Percentiles rank a stretch among this genome's conserved stretches.
Conservation (phyloP, 1,140 invertebrate species). For the Chironomus striatipennis region DNA sequence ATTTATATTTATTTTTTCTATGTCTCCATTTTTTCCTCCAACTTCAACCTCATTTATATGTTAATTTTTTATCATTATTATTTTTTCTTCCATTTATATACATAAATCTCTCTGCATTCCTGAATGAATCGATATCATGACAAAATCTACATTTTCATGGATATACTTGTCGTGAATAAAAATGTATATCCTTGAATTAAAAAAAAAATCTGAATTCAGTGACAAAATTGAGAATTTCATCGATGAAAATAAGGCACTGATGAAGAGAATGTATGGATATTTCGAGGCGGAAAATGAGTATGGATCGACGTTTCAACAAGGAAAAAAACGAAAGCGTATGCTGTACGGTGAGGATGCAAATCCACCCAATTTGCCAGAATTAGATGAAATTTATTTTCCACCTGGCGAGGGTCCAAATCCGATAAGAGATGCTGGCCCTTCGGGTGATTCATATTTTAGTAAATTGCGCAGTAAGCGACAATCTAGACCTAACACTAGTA, state of each 20-base stretch:
- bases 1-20: no score
- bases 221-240: slow-evolving; percentile 84
- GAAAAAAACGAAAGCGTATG: slow-evolving; percentile 42
- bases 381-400: slow-evolving; percentile 35
- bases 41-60: no score
- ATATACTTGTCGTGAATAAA: no score
- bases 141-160: no score
- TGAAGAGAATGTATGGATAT: slow-evolving; percentile 86
- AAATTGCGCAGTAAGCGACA: slow-evolving; percentile 47
- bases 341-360: slow-evolving; percentile 44
- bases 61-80: no score
- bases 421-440: slow-evolving; percentile 28
- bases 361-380: slow-evolving; percentile 43
- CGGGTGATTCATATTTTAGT: slow-evolving; percentile 46
- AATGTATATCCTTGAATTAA: no score
- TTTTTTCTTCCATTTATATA: no score
- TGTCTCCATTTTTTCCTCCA: no score
- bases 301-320: slow-evolving; percentile 42
- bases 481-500: slow-evolving; percentile 37
- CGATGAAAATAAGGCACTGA: slow-evolving; percentile 86
- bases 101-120: no score
- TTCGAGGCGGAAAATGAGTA: slow-evolving; percentile 57
- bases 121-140: no score
- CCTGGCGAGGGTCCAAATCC: slow-evolving; percentile 38
- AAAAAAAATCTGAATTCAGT: slow-evolving; percentile 42